Conservation (phyloP, 1,140 invertebrate genomes). For the Sitobion miscanthi region DNA sequence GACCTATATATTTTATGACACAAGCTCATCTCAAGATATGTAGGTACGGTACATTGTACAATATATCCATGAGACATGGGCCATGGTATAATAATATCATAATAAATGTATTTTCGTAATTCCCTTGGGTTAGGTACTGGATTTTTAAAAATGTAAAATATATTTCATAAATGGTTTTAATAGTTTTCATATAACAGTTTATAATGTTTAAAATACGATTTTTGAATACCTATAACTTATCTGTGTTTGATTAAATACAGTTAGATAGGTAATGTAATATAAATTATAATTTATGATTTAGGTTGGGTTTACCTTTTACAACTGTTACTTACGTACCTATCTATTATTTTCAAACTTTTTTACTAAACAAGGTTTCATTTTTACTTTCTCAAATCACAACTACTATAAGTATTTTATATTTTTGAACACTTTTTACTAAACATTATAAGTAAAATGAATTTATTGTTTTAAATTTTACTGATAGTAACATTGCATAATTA, state of each 20-base stretch:
- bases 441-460: no score
- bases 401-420: no score
- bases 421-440: no score
- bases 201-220: neutral
- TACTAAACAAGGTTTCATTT: no score
- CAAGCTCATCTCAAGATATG: neutral
- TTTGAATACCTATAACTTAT: neutral
- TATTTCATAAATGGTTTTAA: neutral
- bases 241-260: neutral
- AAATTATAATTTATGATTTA: neutral
- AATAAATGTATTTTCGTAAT: constrained; percentile 8
- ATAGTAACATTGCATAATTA: no score
- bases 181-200: neutral
- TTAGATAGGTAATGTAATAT: no score
- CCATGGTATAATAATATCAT: neutral
- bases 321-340: no score
- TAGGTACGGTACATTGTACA: neutral
- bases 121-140: no score
- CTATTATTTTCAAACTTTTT: no score
- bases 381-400: no score
- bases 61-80: neutral
- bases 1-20: constrained; percentile 38
- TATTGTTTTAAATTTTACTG: no score
- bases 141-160: neutral
- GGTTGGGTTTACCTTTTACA: no score